These are phyloP conservation scores for Erpetoichthys calabaricus DNA, from an alignment of 2,797 vertebrate species.

Conservation along the genomic window DNA sequence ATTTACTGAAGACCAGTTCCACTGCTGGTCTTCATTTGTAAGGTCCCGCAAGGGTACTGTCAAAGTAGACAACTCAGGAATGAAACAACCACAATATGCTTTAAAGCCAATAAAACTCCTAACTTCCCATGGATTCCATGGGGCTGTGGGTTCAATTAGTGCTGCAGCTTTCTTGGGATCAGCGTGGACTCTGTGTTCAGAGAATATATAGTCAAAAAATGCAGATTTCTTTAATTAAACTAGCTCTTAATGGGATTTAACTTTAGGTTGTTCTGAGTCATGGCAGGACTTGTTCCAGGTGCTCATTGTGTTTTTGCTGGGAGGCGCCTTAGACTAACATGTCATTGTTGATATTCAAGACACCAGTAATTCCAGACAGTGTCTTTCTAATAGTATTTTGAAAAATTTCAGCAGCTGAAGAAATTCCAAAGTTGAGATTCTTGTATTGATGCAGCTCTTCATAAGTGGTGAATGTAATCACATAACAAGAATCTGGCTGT, in stretches of 20 bases:
- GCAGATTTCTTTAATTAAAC: neutral
- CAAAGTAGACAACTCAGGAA: neutral
- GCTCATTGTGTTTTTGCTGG: neutral
- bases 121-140: neutral
- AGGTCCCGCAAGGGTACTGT: neutral
- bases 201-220: constrained; percentile 7
- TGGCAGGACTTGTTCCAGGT: neutral
- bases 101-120: neutral
- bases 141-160: neutral
- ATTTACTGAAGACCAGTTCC: neutral
- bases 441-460: neutral
- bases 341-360: neutral
- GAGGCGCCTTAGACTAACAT: neutral
- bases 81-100: neutral
- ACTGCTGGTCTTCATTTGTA: neutral
- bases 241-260: constrained; percentile 1
- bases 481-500: neutral
- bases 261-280: neutral
- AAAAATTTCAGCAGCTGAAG: neutral
- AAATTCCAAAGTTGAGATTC: constrained; percentile 2
- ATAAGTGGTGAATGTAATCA: neutral
- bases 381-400: constrained; percentile 8
- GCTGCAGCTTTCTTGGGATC: too few relatives aligned
- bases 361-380: neutral
- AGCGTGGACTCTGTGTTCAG: neutral